Percentiles rank a stretch among this genome's conserved stretches.
phyloP scores from a whole-genome alignment of 2,888 invertebrate species.

The Diaprepes abbreviatus region DNA sequence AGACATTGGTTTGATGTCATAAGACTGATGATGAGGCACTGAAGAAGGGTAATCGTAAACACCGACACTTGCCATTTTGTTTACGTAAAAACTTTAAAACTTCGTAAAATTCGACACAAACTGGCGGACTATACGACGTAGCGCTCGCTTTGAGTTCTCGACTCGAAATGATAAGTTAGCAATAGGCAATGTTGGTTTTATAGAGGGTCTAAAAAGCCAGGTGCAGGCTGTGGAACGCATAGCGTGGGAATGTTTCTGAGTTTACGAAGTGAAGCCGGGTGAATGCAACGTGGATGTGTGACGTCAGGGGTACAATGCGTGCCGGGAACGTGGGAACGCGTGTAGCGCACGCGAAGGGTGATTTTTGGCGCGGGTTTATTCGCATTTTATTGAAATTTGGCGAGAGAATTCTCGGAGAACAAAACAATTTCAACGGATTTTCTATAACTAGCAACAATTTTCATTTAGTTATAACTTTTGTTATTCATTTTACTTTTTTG shows the following conservation, averaged over 20 bases:
- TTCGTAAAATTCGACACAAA: constrained; percentile 43
- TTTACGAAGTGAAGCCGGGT: constrained; percentile 41
- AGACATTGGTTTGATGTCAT: constrained; percentile 72
- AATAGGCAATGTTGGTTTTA: constrained; percentile 72
- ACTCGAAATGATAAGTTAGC: constrained; percentile 66
- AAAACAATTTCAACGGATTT: no score
- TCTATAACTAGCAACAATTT: no score
- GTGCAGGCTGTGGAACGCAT: constrained; percentile 50
- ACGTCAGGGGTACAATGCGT: constrained; percentile 49
- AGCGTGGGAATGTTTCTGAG: constrained; percentile 57
- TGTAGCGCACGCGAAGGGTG: constrained; percentile 51
- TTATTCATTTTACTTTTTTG: no score
- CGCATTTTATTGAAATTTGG: constrained; percentile 26
- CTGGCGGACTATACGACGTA: constrained; percentile 33
- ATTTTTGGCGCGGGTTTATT: constrained; percentile 21
- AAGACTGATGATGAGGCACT: constrained; percentile 45
- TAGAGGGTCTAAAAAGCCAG: constrained; percentile 68
- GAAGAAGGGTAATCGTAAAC: constrained; percentile 57
- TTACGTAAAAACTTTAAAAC: constrained; percentile 62
- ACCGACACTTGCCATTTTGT: constrained; percentile 64
- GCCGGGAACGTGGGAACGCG: constrained; percentile 55
- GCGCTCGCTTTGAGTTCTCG: constrained; percentile 61
- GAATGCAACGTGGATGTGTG: constrained; percentile 28
- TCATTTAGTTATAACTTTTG: no score
- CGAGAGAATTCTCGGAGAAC: constrained; percentile 10